Base-by-base conservation (phyloP, 2,113 vertebrate genomes). In the Protobothrops flavoviridis region DNA sequence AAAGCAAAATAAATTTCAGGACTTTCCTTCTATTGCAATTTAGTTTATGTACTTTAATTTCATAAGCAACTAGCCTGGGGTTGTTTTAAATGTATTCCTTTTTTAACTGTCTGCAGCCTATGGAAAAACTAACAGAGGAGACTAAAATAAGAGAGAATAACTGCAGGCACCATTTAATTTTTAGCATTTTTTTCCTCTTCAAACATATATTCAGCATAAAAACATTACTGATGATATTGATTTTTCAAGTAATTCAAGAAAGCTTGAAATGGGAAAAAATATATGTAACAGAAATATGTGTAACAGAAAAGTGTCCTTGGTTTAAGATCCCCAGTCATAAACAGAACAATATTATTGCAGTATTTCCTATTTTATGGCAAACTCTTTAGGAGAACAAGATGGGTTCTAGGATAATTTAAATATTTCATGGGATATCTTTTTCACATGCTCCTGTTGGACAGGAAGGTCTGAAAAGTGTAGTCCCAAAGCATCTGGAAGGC, bases 161-260 rank as follows among this genome's bases (percentile, higher is more conserved):
- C 57, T 9, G 7, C 90, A 97, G 91, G n/a, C 3, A 24, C 91
- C 57, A 96, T 94, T 96, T 92, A 94, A 91, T 93, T 96, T 96
- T 90, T 88, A 94, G 90, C 92, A 85, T 90, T 57, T 39, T 39
- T 0, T 90, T 59, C 29, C 91, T 43, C 24, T 94, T 94, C 59
- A 85, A 23, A 5, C 23, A 94, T 89, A 90, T 87, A 45, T 55
- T 57, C 2, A 3, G 91, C 43, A 29, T n/a, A 89, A 39, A 88
- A 87, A 87, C 93, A 90, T 81, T 90, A 57, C 90, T 94, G 50
- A 88, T 92, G 61, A 29, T 93, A 94, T 69, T 92, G 94, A 95
- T 93, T 96, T 93, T 96, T 89, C 85, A 61, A 94, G 94, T 94
- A 59, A 89, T 43, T 96, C 93, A 85, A 94, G 94, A 81, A 2